Evolutionary conservation across 1,140 invertebrate species (phyloP).

Genomic region (Uloborus diversus): DNA sequence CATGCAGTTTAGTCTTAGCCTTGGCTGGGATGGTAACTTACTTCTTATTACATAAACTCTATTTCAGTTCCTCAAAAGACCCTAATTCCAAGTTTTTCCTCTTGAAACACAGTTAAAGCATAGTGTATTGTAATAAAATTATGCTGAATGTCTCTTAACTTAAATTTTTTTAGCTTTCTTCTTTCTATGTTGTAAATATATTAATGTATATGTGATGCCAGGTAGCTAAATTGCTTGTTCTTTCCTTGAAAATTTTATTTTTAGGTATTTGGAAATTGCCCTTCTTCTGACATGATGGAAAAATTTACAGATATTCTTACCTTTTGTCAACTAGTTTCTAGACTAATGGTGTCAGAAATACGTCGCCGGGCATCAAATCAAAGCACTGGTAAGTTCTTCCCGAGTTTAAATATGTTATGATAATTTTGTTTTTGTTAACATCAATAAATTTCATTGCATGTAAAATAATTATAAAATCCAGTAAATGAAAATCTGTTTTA

Average conservation of each 20-base stretch:
- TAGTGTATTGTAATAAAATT: too few species aligned
- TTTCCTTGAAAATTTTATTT: neutral
- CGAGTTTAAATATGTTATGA: constrained; percentile 11
- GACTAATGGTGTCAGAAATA: constrained; percentile 94
- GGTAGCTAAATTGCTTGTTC: neutral
- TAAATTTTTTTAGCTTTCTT: too few species aligned
- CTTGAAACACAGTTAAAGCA: too few species aligned
- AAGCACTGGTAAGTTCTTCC: constrained; percentile 73
- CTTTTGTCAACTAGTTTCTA: constrained; percentile 93
- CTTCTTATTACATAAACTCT: too few species aligned
- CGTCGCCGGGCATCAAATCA: constrained; percentile 92
- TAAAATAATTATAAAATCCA: neutral
- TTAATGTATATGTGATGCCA: neutral
- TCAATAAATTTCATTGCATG: neutral
- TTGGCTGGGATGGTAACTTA: too few species aligned
- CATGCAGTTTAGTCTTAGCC: too few species aligned
- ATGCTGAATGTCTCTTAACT: too few species aligned
- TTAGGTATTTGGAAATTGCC: constrained; percentile 89
- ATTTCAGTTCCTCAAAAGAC: too few species aligned
- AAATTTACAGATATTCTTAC: constrained; percentile 93
- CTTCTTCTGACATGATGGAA: constrained; percentile 91
- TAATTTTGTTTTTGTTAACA: too few species aligned
- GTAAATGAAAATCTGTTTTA: neutral
- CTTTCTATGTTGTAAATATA: too few species aligned
- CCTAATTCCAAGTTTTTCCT: too few species aligned